A percentile compares a stretch with the other conserved stretches of the same genome.
Evolutionary conservation across 1,140 invertebrate genomes (phyloP).

Genomic region (Neuroterus valhalla): DNA sequence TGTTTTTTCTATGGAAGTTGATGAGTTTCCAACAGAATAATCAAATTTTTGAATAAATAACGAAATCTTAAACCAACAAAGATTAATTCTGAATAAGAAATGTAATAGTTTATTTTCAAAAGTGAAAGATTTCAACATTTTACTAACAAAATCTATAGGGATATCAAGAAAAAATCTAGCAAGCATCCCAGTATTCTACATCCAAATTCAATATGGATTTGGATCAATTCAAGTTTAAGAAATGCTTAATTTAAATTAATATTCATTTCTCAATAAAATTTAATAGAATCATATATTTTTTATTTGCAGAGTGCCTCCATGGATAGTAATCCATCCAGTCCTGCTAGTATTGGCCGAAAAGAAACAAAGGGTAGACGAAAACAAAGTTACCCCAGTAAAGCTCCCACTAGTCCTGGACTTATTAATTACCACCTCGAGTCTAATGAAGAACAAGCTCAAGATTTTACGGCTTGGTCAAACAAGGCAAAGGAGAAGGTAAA

Average conservation of each 20-base stretch:
- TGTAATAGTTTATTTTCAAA: too few relatives aligned
- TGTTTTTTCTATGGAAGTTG: too few relatives aligned
- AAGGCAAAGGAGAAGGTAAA: constrained; percentile 51
- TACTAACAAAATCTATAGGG: too few relatives aligned
- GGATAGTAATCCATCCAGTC: constrained; percentile 74
- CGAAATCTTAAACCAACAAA: too few relatives aligned
- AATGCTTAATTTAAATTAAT: neutral
- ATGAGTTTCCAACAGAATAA: too few relatives aligned
- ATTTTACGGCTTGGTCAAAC: constrained; percentile 71
- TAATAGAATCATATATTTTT: neutral
- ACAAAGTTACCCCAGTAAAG: constrained; percentile 83
- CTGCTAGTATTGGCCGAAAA: constrained; percentile 69
- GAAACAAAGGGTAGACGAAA: constrained; percentile 81
- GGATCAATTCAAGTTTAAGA: neutral
- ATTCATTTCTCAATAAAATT: neutral
- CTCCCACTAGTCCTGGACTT: constrained; percentile 76
- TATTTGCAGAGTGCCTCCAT: constrained; percentile 67
- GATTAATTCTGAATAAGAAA: too few relatives aligned
- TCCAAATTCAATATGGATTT: too few relatives aligned
- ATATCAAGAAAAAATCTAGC: too few relatives aligned
- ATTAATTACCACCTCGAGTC: constrained; percentile 69
- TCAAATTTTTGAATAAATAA: too few relatives aligned
- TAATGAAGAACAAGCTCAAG: constrained; percentile 70
- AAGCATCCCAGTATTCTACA: too few relatives aligned
- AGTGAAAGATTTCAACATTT: too few relatives aligned